phyloP scores from a whole-genome alignment of 2,888 invertebrate genomes.

The Melanotus villosus region DNA sequence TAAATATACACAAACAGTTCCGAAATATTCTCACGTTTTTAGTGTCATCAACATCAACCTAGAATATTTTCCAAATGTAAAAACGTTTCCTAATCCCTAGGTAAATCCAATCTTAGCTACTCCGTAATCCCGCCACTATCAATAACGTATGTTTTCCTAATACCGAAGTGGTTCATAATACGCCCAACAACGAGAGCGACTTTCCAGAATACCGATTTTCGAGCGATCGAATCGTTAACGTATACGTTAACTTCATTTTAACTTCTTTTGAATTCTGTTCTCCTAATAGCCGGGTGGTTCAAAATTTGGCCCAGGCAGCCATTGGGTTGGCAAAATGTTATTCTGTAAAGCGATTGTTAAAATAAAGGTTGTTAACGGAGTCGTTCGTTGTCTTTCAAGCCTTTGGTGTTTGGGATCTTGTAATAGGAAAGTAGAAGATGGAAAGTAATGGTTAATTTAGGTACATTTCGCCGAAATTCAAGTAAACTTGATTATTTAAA shows the following conservation, averaged over 20 bases:
- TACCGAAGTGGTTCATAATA: constrained; percentile 14
- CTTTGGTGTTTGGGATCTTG: too few species aligned
- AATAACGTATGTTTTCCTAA: background rate
- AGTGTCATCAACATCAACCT: too few species aligned
- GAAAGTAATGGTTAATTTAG: too few species aligned
- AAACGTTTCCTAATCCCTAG: background rate
- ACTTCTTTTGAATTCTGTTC: background rate
- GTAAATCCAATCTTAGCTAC: background rate
- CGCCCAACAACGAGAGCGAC: constrained; percentile 13
- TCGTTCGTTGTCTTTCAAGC: too few species aligned
- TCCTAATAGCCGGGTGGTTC: constrained; percentile 15
- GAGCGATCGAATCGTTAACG: background rate
- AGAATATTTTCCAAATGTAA: too few species aligned
- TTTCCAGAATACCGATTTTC: background rate
- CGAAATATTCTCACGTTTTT: too few species aligned
- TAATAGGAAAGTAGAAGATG: too few species aligned
- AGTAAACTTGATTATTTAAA: too few species aligned
- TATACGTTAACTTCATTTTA: background rate
- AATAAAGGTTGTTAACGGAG: too few species aligned
- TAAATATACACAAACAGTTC: too few species aligned
- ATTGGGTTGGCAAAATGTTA: constrained; percentile 14
- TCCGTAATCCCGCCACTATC: background rate
- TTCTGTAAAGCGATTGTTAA: background rate
- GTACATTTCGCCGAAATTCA: too few species aligned
- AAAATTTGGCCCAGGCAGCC: constrained; percentile 25